A percentile compares a stretch with the other conserved stretches of the same genome.
phyloP scores from a whole-genome alignment of 2,113 vertebrate species.

The Carassius gibelio region DNA sequence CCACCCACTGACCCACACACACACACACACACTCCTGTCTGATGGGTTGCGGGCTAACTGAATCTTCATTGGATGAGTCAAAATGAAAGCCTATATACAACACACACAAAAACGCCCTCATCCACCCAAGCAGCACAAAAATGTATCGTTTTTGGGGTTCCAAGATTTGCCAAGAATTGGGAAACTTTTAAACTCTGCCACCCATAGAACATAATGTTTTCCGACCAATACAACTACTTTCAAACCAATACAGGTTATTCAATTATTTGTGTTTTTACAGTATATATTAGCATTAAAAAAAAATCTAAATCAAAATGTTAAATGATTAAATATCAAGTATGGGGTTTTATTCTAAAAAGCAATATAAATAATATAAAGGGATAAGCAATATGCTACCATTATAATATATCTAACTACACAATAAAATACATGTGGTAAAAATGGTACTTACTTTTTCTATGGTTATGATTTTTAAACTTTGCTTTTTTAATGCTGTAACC shows the following conservation, averaged over 20 bases:
- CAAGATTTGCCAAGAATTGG: neutral
- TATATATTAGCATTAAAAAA: too few species aligned
- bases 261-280: too few species aligned
- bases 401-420: neutral
- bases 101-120: constrained; percentile 27
- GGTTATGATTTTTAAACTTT: neutral
- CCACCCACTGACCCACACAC: neutral
- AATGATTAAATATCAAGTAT: neutral
- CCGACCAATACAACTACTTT: too few species aligned
- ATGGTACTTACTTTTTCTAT: neutral
- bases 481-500: neutral
- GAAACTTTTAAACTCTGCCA: neutral
- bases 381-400: neutral
- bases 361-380: too few species aligned
- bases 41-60: constrained; percentile 67
- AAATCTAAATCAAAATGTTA: neutral
- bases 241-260: too few species aligned
- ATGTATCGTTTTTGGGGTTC: neutral
- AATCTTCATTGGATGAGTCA: constrained; percentile 69
- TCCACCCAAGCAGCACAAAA: constrained; percentile 8
- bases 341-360: neutral
- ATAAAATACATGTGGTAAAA: neutral
- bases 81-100: constrained; percentile 51
- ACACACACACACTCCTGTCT: constrained; percentile 70
- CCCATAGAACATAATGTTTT: neutral